Base-by-base conservation (phyloP, 2,113 vertebrate species). In the Sus scrofa region DNA sequence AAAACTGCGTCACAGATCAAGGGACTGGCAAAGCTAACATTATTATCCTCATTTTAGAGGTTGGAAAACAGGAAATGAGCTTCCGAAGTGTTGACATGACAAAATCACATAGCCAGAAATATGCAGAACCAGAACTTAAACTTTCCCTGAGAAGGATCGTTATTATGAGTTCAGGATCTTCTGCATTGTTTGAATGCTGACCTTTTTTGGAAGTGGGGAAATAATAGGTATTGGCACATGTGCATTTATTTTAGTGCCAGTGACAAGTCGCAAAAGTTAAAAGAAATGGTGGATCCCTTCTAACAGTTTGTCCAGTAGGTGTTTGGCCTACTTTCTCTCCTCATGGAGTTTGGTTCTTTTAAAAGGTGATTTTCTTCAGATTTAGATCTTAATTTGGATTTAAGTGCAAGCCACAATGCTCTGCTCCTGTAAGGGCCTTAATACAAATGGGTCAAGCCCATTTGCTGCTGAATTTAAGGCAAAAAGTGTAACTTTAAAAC, bases 321-420 rank as follows among this genome's bases (percentile, higher is more conserved):
- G 37, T 68, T 93, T 84, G 92, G 89, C 95, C 96, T 96, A 89
- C 92, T 98, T 97, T 91, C 93, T 93, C 12, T 94, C 81, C 30
- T 88, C 37, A 27, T 58, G 68, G 78, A 89, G 50, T 92, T 50
- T 75, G 65, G 65, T 44, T 92, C 81, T 96, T 93, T 91, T 60
- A 96, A 94, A 93, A 95, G 78, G 27, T 89, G 63, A 89, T 95
- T 95, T 91, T 95, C 95, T 94, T 97, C 86, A 83, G 81, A 73
- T 75, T 89, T 91, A 95, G 79, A 58, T 81, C 63, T 96, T 96
- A 82, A 95, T 96, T 97, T 93, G 94, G 94, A 95, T 93, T 97
- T 95, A 94, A 94, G 83, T 32, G 1, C 12, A 74, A 95, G 68
- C 65, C 85, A 92, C n/a, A 50, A 13, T 62, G 67, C 68, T 94